phyloP scores from a whole-genome alignment of 1,140 invertebrate genomes.

The Cydia fagiglandana region DNA sequence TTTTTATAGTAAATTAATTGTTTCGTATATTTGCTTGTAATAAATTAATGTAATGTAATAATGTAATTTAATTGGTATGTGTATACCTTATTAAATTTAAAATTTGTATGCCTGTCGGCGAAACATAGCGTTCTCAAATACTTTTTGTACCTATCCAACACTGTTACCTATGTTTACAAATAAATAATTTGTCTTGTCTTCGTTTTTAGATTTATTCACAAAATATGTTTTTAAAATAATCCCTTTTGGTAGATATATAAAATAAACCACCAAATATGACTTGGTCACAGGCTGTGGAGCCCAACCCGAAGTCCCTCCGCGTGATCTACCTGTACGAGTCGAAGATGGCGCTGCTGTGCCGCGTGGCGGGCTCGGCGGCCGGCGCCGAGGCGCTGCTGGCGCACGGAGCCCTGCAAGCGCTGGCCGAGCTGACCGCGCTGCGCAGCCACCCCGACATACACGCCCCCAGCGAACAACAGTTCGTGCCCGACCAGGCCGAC shows the following conservation, averaged over 20 bases:
- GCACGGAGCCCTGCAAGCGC: constrained; percentile 85
- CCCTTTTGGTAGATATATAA: not conserved
- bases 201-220: too few species aligned
- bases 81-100: too few species aligned
- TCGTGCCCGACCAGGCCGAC: constrained; percentile 56
- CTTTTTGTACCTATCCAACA: too few species aligned
- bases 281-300: constrained; percentile 81
- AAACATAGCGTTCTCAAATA: too few species aligned
- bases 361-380: constrained; percentile 84
- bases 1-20: too few species aligned
- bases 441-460: constrained; percentile 86
- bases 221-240: too few species aligned
- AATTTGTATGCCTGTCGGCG: too few species aligned
- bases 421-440: constrained; percentile 89
- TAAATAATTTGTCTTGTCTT: too few species aligned
- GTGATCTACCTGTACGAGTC: constrained; percentile 93
- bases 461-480: constrained; percentile 42
- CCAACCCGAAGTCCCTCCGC: constrained; percentile 84
- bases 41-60: too few species aligned
- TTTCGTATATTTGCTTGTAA: too few species aligned
- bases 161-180: too few species aligned
- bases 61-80: too few species aligned
- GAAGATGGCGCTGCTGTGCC: constrained; percentile 89
- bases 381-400: constrained; percentile 89
- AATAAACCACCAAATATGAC: not conserved